Percentiles rank a stretch among this genome's conserved stretches.
phyloP scores from a whole-genome alignment of 2,797 vertebrate genomes.

The Spinus pinus region DNA sequence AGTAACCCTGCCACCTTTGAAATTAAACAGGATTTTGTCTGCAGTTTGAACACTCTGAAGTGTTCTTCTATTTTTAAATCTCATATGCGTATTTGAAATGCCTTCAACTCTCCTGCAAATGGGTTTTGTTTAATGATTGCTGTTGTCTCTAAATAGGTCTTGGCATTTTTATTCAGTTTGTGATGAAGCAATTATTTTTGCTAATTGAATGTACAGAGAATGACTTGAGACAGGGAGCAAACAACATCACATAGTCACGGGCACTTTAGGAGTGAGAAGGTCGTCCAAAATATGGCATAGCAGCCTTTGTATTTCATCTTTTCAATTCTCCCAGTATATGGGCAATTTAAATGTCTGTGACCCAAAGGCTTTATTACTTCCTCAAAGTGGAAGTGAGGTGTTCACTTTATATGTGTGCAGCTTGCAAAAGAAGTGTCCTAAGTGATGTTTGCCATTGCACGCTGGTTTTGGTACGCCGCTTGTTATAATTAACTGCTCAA shows the following conservation, averaged over 20 bases:
- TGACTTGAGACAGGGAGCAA: not conserved
- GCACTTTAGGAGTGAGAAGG: not conserved
- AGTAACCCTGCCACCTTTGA: conserved; percentile 52
- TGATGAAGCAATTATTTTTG: conserved; percentile 47
- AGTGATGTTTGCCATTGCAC: not conserved
- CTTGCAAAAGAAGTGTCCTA: not conserved
- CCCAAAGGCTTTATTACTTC: not conserved
- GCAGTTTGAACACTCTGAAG: conserved; percentile 22
- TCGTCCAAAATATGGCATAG: not conserved
- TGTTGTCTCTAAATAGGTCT: conserved; percentile 34
- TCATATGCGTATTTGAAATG: conserved; percentile 32
- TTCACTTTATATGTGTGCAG: not conserved
- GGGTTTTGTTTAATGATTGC: conserved; percentile 60
- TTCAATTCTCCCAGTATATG: not conserved
- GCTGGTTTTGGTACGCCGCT: not conserved
- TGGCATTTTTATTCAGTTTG: conserved; percentile 46
- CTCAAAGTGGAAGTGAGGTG: not conserved
- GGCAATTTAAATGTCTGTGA: not conserved
- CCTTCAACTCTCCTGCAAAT: conserved; percentile 38
- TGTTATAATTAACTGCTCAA: not conserved
- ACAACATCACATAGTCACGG: not conserved
- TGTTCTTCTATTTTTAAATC: conserved; percentile 56
- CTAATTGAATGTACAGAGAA: conserved; percentile 41
- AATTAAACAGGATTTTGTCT: conserved; percentile 46
- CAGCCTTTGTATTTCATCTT: not conserved